Base-by-base conservation (phyloP, 2,888 invertebrate genomes). In the Abscondita cerata region DNA sequence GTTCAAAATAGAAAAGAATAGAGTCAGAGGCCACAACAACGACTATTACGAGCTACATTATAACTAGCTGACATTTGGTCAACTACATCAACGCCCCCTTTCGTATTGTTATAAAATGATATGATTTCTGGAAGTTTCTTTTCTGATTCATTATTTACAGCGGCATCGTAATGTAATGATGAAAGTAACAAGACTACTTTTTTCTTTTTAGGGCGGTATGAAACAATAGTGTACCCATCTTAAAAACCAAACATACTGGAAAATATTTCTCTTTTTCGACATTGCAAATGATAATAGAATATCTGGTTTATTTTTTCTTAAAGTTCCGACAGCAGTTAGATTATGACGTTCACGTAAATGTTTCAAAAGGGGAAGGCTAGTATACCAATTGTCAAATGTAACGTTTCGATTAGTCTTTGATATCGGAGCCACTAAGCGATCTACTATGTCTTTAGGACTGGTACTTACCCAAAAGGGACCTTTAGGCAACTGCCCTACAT, bases 71-170 rank as follows among this genome's bases (percentile, higher is more conserved):
- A n/a, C n/a, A n/a, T n/a, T n/a, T 74, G 55, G 52, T 73, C 71
- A 5, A 67, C 68, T 1, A 69, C 57, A 61, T 73, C 70, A 3
- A 73, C 70, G 2, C 73, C 70, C 31, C 41, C 60, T 67, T 73
- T 73, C 1, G 70, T 72, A 11, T 51, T 52, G 55, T 73, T 72
- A 62, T 73, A 72, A 59, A 66, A 70, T 33, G 69, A 68, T 16
- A 71, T 68, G 12, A 72, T 72, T 41, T 67, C 66, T 13, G 72
- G 71, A 62, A 51, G 19, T 19, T 51, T 2, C 9, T 15, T 31
- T 33, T 36, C 51, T 8, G 12, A 16, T 38, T 38, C n/a, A 13
- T 15, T 16, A 13, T 36, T 11, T 12, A 36, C 36, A 36, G 36
- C 11, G 9, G 5, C 13, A 2, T 69, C 69, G 58, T 70, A 65